Base-by-base conservation (phyloP, 2,797 vertebrate species). In the Thalassophryne amazonica region DNA sequence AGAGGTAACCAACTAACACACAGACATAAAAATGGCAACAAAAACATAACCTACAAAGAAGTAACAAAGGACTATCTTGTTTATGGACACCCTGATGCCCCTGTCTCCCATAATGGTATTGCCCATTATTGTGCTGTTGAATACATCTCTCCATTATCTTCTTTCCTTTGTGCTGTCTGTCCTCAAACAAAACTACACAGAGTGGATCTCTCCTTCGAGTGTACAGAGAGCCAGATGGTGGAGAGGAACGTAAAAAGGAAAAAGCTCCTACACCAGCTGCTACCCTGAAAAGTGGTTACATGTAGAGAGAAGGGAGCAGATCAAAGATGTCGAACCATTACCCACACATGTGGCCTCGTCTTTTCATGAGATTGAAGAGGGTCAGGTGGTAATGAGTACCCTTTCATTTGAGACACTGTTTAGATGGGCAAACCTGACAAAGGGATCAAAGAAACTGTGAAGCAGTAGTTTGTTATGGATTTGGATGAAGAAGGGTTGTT, bases 221-320 rank as follows among this genome's bases (percentile, higher is more conserved):
- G 67, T 73, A 76, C 71, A 81, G 64, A 50, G 54, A 61, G 59
- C 57, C 74, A 81, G 75, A 78, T 81, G 82, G 78, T 76, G 48
- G 41, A 78, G 65, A 70, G 76, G 72, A 85, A 81, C 68, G 69
- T 71, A 76, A 69, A 76, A 72, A 65, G 67, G 53, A 80, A 73
- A 76, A 51, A 66, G 68, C 73, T 82, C 77, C 70, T 76, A 47
- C 52, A 57, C 68, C 82, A 86, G 81, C 83, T 82, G 81, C 80
- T 66, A 40, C 75, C 69, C 71, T 78, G 68, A 82, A 83, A 74
- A 86, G 76, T 82, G 76, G 61, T 68, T 68, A 74, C 73, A 83
- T 71, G 76, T 79, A 67, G 41, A 69, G 60, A 55, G 62, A 53
- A 65, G 32, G 51, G 46, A 64, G 55, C 51, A 66, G 74, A 81